Evolutionary conservation across 92 coral and sea anemone species (phyloP).

Genomic region (Epizoanthus illoricatus): DNA sequence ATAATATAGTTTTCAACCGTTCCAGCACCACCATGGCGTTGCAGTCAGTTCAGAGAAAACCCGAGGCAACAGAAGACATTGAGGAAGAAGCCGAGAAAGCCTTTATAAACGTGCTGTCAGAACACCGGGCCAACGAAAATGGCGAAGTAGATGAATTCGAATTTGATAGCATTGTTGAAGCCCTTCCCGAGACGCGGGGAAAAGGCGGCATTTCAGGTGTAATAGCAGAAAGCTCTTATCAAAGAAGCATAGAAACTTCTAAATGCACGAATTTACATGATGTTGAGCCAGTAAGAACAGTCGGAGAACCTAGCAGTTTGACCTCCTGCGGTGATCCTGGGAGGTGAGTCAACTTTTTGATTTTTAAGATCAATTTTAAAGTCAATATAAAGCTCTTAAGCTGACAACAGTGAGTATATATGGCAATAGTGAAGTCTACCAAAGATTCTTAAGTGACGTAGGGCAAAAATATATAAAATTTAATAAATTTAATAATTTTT

Average conservation of each 20-base stretch:
- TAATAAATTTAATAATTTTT: too few relatives aligned
- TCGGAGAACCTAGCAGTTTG: slow-evolving; percentile 21
- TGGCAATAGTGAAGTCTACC: background rate
- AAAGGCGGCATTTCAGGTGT: too few relatives aligned
- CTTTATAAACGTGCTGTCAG: slow-evolving; percentile 5
- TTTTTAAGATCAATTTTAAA: too few relatives aligned
- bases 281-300: background rate
- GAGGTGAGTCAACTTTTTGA: slow-evolving; percentile 3
- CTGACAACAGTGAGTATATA: too few relatives aligned
- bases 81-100: slow-evolving; percentile 33
- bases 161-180: slow-evolving; percentile 26
- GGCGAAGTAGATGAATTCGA: slow-evolving; percentile 25
- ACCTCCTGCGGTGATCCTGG: background rate
- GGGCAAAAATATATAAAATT: too few relatives aligned
- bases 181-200: slow-evolving; percentile 8
- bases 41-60: background rate
- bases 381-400: too few relatives aligned
- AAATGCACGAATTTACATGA: background rate
- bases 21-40: slow-evolving; percentile 16
- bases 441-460: too few relatives aligned
- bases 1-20: background rate
- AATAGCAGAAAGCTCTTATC: background rate
- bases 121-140: slow-evolving; percentile 2
- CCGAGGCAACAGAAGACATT: background rate
- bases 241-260: background rate